These are phyloP conservation scores for Liolophura sinensis DNA, from an alignment of 1,140 invertebrate species.

Conservation along the genomic window DNA sequence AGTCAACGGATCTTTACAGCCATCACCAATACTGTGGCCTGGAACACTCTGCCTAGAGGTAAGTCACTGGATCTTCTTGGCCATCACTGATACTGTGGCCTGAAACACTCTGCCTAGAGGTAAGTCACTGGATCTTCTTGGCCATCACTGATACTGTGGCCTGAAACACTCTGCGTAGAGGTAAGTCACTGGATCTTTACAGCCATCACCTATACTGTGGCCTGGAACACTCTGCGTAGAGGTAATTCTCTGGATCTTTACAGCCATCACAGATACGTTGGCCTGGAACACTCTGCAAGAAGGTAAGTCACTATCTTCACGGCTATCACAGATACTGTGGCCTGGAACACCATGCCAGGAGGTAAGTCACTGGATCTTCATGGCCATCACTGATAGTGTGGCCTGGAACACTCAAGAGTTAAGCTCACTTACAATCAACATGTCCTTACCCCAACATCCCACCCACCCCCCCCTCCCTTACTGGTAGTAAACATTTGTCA, in stretches of 20 bases:
- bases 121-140: slow-evolving; percentile 88
- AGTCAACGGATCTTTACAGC: slow-evolving; percentile 94
- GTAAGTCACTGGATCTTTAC: slow-evolving; percentile 95
- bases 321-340: slow-evolving; percentile 99
- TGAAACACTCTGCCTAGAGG: slow-evolving; percentile 93
- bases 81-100: slow-evolving; percentile 99
- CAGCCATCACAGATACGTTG: slow-evolving; percentile 99
- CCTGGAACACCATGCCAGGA: slow-evolving; percentile 79
- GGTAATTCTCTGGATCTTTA: slow-evolving; percentile 93
- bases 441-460: no score
- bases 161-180: slow-evolving; percentile 92
- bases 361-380: slow-evolving; percentile 5
- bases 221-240: slow-evolving; percentile 93
- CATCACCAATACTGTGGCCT: slow-evolving; percentile 99
- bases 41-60: slow-evolving; percentile 91
- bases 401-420: no score
- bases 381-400: no score
- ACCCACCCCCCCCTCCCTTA: no score
- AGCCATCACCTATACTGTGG: slow-evolving; percentile 99
- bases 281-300: slow-evolving; percentile 95
- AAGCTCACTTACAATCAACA: no score
- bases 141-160: slow-evolving; percentile 99
- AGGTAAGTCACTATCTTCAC: slow-evolving; percentile 92
- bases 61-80: slow-evolving; percentile 89
- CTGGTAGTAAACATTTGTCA: no score